phyloP scores from a whole-genome alignment of 1,140 invertebrate species.

The Oncopodura yosiiana region DNA sequence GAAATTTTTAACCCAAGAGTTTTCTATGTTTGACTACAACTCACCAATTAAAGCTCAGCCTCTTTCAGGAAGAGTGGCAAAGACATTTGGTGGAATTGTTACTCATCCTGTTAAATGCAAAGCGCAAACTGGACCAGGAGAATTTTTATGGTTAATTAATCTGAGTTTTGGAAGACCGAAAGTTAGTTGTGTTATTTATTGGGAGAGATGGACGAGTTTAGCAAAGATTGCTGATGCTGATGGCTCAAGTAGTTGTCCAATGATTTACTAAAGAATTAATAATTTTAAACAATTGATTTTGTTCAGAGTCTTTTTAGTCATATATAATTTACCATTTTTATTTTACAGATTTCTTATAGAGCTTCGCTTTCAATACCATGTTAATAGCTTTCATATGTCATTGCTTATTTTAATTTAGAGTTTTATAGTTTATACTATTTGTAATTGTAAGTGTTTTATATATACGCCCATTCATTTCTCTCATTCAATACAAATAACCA shows the following conservation, averaged over 20 bases:
- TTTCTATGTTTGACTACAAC: slow-evolving; percentile 4
- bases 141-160: slow-evolving; percentile 16
- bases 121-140: slow-evolving; percentile 13
- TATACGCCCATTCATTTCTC: no score
- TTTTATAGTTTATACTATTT: no score
- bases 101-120: slow-evolving; percentile 9
- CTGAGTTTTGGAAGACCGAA: slow-evolving; percentile 17
- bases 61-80: slow-evolving; percentile 4
- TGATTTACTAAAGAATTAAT: slow-evolving; percentile 10
- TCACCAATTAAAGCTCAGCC: slow-evolving; percentile 8
- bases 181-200: slow-evolving; percentile 13
- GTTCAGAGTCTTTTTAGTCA: no score
- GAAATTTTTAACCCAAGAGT: slow-evolving; percentile 5
- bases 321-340: no score
- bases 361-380: no score
- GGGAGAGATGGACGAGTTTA: slow-evolving; percentile 9
- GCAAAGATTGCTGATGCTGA: slow-evolving; percentile 1
- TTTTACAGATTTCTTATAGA: no score
- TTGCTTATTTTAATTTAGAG: no score
- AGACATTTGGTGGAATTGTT: slow-evolving; percentile 8
- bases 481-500: no score
- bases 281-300: no score
- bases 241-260: slow-evolving; percentile 5
- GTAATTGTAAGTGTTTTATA: no score
- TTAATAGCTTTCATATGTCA: no score